Evolutionary conservation across 1,140 invertebrate genomes (phyloP).

Genomic region (Delia radicum): DNA sequence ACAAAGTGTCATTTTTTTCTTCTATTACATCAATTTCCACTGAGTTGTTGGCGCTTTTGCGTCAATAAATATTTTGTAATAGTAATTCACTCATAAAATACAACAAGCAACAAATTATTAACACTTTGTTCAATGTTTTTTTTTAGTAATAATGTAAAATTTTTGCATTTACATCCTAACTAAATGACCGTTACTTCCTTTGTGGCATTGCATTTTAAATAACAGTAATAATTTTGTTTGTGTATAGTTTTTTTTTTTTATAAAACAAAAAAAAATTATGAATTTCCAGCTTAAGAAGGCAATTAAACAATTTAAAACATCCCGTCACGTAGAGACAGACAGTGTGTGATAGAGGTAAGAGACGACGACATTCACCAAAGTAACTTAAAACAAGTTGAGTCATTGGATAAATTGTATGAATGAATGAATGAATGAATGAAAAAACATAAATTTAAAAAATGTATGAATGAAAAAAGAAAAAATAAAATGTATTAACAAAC

Average conservation of each 20-base stretch:
- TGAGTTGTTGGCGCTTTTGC: not conserved
- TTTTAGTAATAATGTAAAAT: not conserved
- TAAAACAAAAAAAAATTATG: constrained; percentile 3
- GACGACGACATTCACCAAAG: too few species aligned
- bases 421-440: too few species aligned
- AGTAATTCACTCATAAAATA: not conserved
- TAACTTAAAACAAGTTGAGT: constrained; percentile 2
- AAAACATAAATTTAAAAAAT: too few species aligned
- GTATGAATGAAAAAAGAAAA: not conserved
- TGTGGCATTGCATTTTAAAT: constrained; percentile 6
- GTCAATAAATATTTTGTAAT: not conserved
- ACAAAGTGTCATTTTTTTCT: too few species aligned
- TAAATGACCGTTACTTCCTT: constrained; percentile 13
- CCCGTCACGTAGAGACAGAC: constrained; percentile 42
- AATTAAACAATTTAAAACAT: constrained; percentile 53
- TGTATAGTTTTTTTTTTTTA: not conserved
- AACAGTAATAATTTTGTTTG: constrained; percentile 17
- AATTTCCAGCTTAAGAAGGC: constrained; percentile 36
- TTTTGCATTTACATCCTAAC: not conserved
- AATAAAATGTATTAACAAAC: not conserved
- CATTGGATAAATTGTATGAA: not conserved
- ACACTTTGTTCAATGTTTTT: not conserved
- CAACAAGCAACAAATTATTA: not conserved
- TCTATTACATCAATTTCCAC: too few species aligned
- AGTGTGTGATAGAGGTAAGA: not conserved